Evolutionary conservation across 1,140 invertebrate species (phyloP), one percentile per base, ranked within the genome.

Genomic region (Euglossa dilemma): DNA sequence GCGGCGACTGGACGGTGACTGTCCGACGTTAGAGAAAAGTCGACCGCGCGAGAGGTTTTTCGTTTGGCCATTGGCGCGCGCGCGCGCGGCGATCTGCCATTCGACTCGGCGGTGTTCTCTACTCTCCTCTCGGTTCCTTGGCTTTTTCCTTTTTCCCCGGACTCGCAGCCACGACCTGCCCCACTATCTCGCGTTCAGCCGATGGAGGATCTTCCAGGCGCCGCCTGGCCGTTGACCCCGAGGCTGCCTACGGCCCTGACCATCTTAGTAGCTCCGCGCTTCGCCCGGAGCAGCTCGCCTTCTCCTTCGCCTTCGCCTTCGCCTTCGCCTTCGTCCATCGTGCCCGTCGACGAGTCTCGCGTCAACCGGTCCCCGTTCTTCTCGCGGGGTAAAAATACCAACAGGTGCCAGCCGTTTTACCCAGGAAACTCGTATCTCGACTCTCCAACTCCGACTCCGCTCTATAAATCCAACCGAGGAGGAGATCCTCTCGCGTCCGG

Each of bases 201-300:
- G 84, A 83, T 84, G 86, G 77, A 88, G 91, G 92, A 93, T 93
- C 92, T 93, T 90, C 75, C 81, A 93, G 93, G 93, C 93, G 93
- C 93, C 93, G 91, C 92, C 88, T 93, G 93, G 93, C 81, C 93
- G 88, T 94, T 94, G 93, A 94, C 93, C 93, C 87, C 82, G 85
- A 74, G 69, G 50, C 84, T 85, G 78, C 70, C 85, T 85, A 72
- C 87, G 83, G 86, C 84, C 89, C 90, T 89, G 89, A 90, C 90
- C 89, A 91, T 75, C 73, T 72, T 73, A 54, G 63, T 56, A 12
- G 28, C 50, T 71, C 59, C 75, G 43, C 20, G 11, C 77, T 63
- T 47, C 50, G 28, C 2, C 7, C 23, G 23, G n/a, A n/a, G n/a
- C n/a, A n/a, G n/a, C n/a, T n/a, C n/a, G n/a, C n/a, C n/a, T n/a